Percentiles rank a stretch among this genome's conserved stretches.
Evolutionary conservation across 2,797 vertebrate genomes (phyloP).

Genomic region (Cynodonichthys magdalenae): DNA sequence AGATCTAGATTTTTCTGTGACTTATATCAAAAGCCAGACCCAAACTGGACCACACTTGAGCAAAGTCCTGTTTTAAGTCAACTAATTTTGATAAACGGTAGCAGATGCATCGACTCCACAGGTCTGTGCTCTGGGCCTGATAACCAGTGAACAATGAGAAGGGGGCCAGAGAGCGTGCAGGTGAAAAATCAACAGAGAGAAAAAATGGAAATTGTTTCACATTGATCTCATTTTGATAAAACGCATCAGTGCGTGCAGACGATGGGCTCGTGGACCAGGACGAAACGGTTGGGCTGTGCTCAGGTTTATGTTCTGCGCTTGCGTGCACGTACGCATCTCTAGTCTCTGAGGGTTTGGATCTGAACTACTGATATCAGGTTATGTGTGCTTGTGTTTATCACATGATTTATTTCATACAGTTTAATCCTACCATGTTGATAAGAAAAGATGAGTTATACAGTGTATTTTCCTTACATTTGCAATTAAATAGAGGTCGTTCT

Average conservation of each 20-base stretch:
- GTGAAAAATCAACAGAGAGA: constrained; percentile 36
- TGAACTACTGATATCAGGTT: constrained; percentile 26
- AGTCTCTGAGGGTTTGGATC: constrained; percentile 9
- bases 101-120: constrained; percentile 26
- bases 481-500: constrained; percentile 20
- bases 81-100: constrained; percentile 64
- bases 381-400: constrained; percentile 32
- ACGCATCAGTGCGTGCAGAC: constrained; percentile 33
- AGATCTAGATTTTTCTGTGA: constrained; percentile 8
- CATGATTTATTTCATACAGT: constrained; percentile 29
- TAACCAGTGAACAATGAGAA: constrained; percentile 46
- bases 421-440: constrained; percentile 33
- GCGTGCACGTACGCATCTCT: constrained; percentile 10
- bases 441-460: constrained; percentile 22
- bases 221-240: constrained; percentile 73
- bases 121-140: constrained; percentile 41
- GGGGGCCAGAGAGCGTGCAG: not conserved
- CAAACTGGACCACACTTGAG: constrained; percentile 5
- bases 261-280: constrained; percentile 19
- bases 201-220: constrained; percentile 69
- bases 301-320: not conserved
- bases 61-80: constrained; percentile 46
- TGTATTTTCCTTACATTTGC: constrained; percentile 7
- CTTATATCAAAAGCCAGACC: constrained; percentile 10
- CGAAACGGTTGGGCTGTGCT: constrained; percentile 1